phyloP scores from a whole-genome alignment of 2,797 vertebrate species.

The Acanthurus leucopareius region DNA sequence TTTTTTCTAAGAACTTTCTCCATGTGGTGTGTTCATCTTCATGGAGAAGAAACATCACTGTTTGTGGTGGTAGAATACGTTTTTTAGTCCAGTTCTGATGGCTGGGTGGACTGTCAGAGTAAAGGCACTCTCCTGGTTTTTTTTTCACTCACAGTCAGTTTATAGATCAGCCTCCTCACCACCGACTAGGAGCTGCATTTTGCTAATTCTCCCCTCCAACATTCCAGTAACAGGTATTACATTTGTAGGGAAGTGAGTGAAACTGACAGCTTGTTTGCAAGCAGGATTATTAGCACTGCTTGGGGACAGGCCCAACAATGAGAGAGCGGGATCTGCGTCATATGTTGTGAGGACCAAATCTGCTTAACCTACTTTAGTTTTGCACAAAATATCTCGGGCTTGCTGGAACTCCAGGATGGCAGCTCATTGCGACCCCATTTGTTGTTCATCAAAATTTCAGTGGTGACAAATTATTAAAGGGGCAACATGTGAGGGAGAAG shows the following conservation, averaged over 20 bases:
- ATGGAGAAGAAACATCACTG: background rate
- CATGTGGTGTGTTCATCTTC: background rate
- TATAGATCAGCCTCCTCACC: conserved; percentile 33
- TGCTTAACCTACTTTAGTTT: conserved; percentile 86
- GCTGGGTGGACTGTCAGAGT: conserved; percentile 29
- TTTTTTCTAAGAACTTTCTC: background rate
- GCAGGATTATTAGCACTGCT: conserved; percentile 81
- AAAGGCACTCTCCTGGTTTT: conserved; percentile 36
- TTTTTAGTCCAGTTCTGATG: conserved; percentile 14
- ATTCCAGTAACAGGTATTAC: conserved; percentile 79
- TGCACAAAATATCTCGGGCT: conserved; percentile 73
- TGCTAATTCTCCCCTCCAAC: conserved; percentile 64
- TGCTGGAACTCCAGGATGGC: conserved; percentile 58
- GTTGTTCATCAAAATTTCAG: conserved; percentile 66
- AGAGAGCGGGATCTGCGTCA: conserved; percentile 80
- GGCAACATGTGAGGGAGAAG: conserved; percentile 32
- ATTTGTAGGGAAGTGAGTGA: conserved; percentile 71
- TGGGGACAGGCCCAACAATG: conserved; percentile 75
- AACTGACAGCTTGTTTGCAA: conserved; percentile 79
- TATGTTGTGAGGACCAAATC: conserved; percentile 84
- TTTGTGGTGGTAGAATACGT: background rate
- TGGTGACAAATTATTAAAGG: conserved; percentile 55
- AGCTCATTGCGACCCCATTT: conserved; percentile 51
- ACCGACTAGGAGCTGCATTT: conserved; percentile 49
- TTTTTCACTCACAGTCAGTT: conserved; percentile 23